Base-by-base conservation (phyloP, 1,140 invertebrate genomes). In the Parasteatoda tepidariorum region DNA sequence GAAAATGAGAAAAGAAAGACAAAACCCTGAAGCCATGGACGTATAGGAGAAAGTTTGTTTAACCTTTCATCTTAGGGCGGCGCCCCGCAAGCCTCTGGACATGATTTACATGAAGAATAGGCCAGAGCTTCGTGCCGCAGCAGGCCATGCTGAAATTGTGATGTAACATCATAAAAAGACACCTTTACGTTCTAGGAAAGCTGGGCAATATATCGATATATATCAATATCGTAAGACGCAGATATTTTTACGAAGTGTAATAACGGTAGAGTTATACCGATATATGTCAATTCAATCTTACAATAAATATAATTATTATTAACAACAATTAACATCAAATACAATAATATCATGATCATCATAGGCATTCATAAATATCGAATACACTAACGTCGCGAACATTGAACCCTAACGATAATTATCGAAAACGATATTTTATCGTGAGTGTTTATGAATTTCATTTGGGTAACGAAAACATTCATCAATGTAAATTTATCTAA, bases 11-110 rank as follows among this genome's bases (percentile, higher is more conserved):
- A 22, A 26, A 59, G 24, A 9, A 59, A 59, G 57, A 59, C 18
- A 59, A 59, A 26, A 13, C 55, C 73, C 73, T 34, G 7, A 28
- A 31, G 74, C 74, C 24, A 66, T 66, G 34, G 71, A 61, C 71
- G 57, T 61, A 38, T 68, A 13, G 76, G 41, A n/a, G n/a, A n/a
- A 64, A 68, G 76, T 79, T 79, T 79, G 64, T 31, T 55, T 79
- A 79, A 79, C 76, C 76, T 79, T 79, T 79, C 59, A 33, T 68
- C 76, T 59, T 48, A 57, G 64, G 76, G 76, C 76, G 76, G 76
- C 62, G 62, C 18, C 74, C 74, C 31, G 62, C 61, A 61, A 34
- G 6, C 28, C 7, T 15, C 59, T 31, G 74, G 74, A 78, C 74
- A 78, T 78, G 74, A 78, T 66, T 64, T 66, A 78, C 59, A 78